Evolutionary conservation across 1,140 invertebrate genomes (phyloP).

Genomic region (Bombyx mandarina): DNA sequence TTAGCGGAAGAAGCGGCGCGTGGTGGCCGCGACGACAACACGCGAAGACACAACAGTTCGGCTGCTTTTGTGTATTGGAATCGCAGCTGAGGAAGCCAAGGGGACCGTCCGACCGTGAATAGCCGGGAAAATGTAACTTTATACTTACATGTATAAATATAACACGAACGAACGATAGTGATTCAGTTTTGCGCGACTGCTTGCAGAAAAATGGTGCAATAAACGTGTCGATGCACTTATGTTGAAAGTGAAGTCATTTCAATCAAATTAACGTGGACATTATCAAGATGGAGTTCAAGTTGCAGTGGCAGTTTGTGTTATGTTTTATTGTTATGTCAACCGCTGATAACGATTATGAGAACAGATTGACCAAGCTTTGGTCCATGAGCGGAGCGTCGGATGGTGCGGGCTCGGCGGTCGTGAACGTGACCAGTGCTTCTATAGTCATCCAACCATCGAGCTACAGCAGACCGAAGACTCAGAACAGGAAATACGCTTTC

Average conservation of each 20-base stretch:
- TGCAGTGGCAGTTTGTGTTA: slow-evolving; percentile 33
- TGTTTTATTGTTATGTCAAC: slow-evolving; percentile 25
- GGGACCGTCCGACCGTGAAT: slow-evolving; percentile 50
- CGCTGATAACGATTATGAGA: slow-evolving; percentile 37
- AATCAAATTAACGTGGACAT: slow-evolving; percentile 9
- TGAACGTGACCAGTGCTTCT: slow-evolving; percentile 47
- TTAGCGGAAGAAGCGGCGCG: slow-evolving; percentile 50
- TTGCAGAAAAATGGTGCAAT: slow-evolving; percentile 60
- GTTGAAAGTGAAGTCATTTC: slow-evolving; percentile 51
- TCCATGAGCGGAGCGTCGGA: slow-evolving; percentile 27
- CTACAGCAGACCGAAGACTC: slow-evolving; percentile 6
- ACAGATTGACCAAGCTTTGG: slow-evolving; percentile 44
- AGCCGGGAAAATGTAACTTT: slow-evolving; percentile 60
- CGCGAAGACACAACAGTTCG: slow-evolving; percentile 29
- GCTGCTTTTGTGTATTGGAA: slow-evolving; percentile 31
- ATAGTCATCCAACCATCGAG: slow-evolving; percentile 36
- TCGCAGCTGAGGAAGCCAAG: slow-evolving; percentile 34
- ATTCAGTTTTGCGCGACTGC: slow-evolving; percentile 66
- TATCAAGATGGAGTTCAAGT: slow-evolving; percentile 18
- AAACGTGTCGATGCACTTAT: slow-evolving; percentile 22
- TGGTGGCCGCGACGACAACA: slow-evolving; percentile 20
- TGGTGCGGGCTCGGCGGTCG: slow-evolving; percentile 34
- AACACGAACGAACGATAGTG: slow-evolving; percentile 46
- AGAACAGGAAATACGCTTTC: slow-evolving; percentile 41
- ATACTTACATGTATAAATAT: slow-evolving; percentile 64